Conservation (phyloP, 2,888 invertebrate species). For the Pheosia gnoma region DNA sequence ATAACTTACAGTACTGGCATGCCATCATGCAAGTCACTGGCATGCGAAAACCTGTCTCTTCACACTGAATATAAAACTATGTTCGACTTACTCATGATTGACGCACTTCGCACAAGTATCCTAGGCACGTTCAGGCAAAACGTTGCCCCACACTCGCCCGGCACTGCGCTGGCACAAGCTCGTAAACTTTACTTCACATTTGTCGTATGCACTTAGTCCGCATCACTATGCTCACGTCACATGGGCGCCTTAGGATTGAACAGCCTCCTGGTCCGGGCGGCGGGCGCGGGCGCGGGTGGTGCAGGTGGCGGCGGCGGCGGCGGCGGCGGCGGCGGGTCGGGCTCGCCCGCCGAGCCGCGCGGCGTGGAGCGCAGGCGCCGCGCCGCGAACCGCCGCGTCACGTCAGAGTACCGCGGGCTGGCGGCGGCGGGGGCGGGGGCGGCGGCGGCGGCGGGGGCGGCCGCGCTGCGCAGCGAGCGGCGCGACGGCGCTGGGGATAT, state of each 20-base stretch:
- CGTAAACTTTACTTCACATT: too few relatives aligned
- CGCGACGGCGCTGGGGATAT: neutral
- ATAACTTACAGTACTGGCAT: too few relatives aligned
- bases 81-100: too few relatives aligned
- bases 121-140: too few relatives aligned
- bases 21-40: too few relatives aligned
- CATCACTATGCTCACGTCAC: constrained; percentile 4
- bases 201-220: too few relatives aligned
- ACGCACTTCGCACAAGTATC: too few relatives aligned
- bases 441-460: constrained; percentile 4
- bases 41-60: too few relatives aligned
- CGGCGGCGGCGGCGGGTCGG: constrained; percentile 5
- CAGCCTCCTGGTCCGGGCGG: constrained; percentile 15
- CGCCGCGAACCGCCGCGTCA: constrained; percentile 42
- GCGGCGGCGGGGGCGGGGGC: neutral
- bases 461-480: constrained; percentile 5
- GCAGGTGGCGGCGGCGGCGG: constrained; percentile 3
- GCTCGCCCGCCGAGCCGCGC: neutral
- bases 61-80: too few relatives aligned
- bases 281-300: constrained; percentile 1
- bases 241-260: constrained; percentile 21
- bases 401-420: constrained; percentile 41
- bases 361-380: constrained; percentile 23
- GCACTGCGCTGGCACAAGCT: too few relatives aligned
- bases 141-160: too few relatives aligned